These are phyloP conservation scores for Dryomyza anilis DNA, from an alignment of 2,888 invertebrate genomes.

Conservation along the genomic window DNA sequence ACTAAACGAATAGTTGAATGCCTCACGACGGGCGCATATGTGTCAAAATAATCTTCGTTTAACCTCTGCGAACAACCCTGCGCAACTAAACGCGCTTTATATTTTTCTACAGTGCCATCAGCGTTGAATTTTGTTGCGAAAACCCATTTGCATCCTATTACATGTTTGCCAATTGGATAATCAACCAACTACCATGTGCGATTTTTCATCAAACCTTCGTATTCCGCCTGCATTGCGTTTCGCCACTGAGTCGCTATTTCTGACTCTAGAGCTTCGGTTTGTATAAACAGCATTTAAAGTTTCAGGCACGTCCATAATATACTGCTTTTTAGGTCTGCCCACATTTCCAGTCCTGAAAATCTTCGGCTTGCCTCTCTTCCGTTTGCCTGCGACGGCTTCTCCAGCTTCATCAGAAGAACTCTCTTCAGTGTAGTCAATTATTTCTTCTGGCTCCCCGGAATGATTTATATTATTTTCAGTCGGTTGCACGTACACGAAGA, in stretches of 20 bases:
- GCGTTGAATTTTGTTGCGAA: background rate
- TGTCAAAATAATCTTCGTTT: background rate
- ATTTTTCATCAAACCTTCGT: slow-evolving; percentile 6
- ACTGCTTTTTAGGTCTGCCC: slow-evolving; percentile 27
- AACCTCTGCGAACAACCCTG: background rate
- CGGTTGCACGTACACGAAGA: background rate
- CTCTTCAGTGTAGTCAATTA: slow-evolving; percentile 8
- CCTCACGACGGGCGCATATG: background rate
- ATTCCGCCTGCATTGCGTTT: slow-evolving; percentile 38
- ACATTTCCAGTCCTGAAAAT: slow-evolving; percentile 12
- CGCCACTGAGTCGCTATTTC: slow-evolving; percentile 29
- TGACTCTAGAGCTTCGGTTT: slow-evolving; percentile 27
- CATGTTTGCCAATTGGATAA: background rate
- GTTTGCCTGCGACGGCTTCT: background rate
- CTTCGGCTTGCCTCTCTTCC: slow-evolving; percentile 20
- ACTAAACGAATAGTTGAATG: slow-evolving; percentile 37
- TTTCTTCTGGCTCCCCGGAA: background rate
- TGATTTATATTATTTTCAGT: background rate
- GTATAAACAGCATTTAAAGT: background rate
- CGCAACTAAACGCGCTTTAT: too few relatives aligned
- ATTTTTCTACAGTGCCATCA: background rate
- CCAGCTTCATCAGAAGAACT: background rate
- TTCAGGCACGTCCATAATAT: slow-evolving; percentile 8
- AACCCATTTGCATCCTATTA: background rate
- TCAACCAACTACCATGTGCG: background rate